Evolutionary conservation across 1,140 invertebrate species (phyloP), one percentile per base, ranked within the genome.

Genomic region (Drosophila subpulchrella): DNA sequence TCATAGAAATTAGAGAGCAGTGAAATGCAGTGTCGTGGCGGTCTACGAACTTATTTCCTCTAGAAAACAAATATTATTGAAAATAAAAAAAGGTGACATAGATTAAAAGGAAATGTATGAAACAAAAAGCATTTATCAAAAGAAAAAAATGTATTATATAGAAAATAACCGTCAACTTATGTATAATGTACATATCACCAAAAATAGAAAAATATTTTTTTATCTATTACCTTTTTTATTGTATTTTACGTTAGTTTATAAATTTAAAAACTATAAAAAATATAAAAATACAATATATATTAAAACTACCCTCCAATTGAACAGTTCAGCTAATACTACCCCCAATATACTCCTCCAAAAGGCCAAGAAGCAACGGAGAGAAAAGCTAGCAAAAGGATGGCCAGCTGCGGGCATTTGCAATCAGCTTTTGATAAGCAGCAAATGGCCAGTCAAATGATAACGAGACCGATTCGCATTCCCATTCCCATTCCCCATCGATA

Each of bases 381-480:
- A 42, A 59, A 30, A 48, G 36, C 42, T 12, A 48, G 56, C 57
- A 56, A 46, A 75, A 54, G 12, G n/a, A 72, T 56, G 53, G n/a
- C 55, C 39, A 59, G 84, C 84, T 81, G 54, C 61, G 53, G 84
- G 85, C 85, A 81, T 62, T 71, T 74, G 85, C 84, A 89, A 89
- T 89, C 84, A 89, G 84, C 84, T 84, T 75, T 89, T 90, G 84
- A 89, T 90, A 89, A 89, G 80, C 84, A 84, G 71, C 66, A 88
- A 88, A 88, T 88, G 84, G 84, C 61, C 81, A 89, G 80, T 90
- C 80, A 90, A 89, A 88, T 88, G 84, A 88, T 88, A 83, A 88
- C 82, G 82, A 86, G 61, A 59, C 60, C 59, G 60, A 39, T 74
- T n/a, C 36, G 48, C 61, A 59, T 77, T 68, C 61, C 24, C 66